Percentiles rank a stretch among this genome's conserved stretches.
Evolutionary conservation across 2,113 vertebrate species (phyloP).

Genomic region (Aspidoscelis tigris): DNA sequence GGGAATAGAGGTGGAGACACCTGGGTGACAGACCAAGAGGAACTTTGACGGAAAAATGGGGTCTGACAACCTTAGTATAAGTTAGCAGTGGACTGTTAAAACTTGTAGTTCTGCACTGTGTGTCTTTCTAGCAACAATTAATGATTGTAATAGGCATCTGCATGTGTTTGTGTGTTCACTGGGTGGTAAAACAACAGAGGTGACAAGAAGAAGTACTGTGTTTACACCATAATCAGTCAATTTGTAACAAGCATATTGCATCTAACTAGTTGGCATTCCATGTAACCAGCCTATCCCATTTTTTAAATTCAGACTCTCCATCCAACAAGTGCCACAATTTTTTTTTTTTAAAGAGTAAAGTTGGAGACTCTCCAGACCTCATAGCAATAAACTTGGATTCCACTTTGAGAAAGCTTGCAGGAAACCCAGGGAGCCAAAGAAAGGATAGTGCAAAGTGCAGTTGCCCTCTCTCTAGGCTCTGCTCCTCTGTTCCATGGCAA

Average conservation of each 20-base stretch:
- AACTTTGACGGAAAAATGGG: no score
- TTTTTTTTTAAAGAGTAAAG: not conserved
- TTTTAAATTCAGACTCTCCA: not conserved
- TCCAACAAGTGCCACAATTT: not conserved
- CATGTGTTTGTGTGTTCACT: no score
- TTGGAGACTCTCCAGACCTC: not conserved
- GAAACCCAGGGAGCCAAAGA: constrained; percentile 7
- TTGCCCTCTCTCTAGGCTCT: constrained; percentile 16
- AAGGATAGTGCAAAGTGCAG: constrained; percentile 14
- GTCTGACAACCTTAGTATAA: no score
- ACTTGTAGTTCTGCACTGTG: no score
- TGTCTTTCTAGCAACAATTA: no score
- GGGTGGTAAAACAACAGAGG: no score
- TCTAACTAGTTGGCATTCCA: not conserved
- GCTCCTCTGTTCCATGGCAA: constrained; percentile 27
- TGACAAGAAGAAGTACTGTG: not conserved
- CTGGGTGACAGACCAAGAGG: no score
- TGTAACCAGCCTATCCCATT: not conserved
- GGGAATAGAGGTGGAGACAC: no score
- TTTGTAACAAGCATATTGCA: not conserved
- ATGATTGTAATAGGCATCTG: no score
- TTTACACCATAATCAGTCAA: not conserved
- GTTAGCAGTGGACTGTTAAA: no score
- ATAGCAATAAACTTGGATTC: not conserved
- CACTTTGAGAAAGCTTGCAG: constrained; percentile 5